Percentiles rank a stretch among this genome's conserved stretches.
phyloP scores from a whole-genome alignment of 2,888 invertebrate species.

The Molanna angustata region DNA sequence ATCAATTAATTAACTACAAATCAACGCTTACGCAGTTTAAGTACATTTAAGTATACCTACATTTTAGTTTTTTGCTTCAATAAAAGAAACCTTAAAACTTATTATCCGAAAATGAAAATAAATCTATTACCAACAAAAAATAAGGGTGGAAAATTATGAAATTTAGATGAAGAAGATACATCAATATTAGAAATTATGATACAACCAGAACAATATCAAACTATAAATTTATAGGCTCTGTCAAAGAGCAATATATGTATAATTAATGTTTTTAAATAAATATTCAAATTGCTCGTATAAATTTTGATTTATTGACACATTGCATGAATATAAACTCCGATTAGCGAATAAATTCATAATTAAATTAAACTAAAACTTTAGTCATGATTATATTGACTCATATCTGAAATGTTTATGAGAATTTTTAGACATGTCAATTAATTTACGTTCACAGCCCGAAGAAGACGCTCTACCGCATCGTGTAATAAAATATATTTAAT shows the following conservation, averaged over 20 bases:
- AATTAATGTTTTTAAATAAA: conserved; percentile 18
- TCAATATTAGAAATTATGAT: too few species aligned
- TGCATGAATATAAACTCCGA: background rate
- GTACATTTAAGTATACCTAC: too few species aligned
- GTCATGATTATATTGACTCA: conserved; percentile 12
- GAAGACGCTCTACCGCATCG: conserved; percentile 15
- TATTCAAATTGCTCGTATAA: conserved; percentile 17
- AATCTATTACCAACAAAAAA: too few species aligned
- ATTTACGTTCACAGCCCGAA: conserved; percentile 1
- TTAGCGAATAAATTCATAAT: conserved; percentile 14
- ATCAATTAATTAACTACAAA: too few species aligned
- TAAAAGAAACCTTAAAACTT: too few species aligned
- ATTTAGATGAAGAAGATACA: too few species aligned
- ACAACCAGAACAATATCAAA: too few species aligned
- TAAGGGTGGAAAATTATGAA: too few species aligned
- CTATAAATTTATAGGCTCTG: too few species aligned
- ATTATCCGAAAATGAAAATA: too few species aligned
- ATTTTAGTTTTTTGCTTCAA: too few species aligned
- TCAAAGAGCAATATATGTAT: conserved; percentile 5
- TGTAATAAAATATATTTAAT: conserved; percentile 5
- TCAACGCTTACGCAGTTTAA: too few species aligned
- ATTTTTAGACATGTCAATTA: conserved; percentile 20
- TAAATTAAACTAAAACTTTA: conserved; percentile 22
- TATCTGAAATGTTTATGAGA: conserved; percentile 15
- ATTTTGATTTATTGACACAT: conserved; percentile 12